Percentiles rank a stretch among this genome's conserved stretches.
These are phyloP conservation scores for Copsychus sechellarum DNA, from an alignment of 2,113 vertebrate species.

Conservation along the genomic window DNA sequence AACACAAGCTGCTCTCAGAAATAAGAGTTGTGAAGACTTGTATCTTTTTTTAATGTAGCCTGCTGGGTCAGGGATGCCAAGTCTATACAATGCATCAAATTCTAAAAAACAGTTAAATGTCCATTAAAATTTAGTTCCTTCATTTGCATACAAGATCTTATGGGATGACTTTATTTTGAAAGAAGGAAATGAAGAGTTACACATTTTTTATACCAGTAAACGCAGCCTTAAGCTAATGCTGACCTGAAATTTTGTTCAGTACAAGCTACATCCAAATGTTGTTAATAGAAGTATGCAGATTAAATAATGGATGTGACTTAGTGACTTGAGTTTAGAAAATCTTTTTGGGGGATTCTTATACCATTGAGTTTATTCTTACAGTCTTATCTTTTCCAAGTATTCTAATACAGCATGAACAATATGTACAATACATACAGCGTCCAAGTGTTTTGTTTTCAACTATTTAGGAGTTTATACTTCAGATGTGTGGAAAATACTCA, in stretches of 20 bases:
- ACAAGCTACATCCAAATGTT: not conserved
- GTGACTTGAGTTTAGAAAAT: not conserved
- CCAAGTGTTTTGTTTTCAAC: not conserved
- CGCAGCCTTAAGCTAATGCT: not conserved
- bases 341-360: not conserved
- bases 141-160: not conserved
- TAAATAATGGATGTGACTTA: not conserved
- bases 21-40: slow-evolving; percentile 84
- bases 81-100: slow-evolving; percentile 87
- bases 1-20: slow-evolving; percentile 86
- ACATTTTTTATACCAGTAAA: not conserved
- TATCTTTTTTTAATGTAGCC: slow-evolving; percentile 91
- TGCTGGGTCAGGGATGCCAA: slow-evolving; percentile 91
- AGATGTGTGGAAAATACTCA: not conserved
- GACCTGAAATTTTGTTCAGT: not conserved
- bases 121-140: not conserved
- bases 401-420: not conserved
- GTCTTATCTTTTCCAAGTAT: not conserved
- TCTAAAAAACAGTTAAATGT: slow-evolving; percentile 75
- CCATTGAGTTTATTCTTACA: not conserved
- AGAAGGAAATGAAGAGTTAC: not conserved
- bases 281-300: not conserved
- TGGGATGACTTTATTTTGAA: not conserved
- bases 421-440: not conserved
- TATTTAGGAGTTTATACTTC: not conserved